These are phyloP conservation scores for Chrysomela aeneicollis DNA, from an alignment of 2,888 invertebrate species.

Conservation along the genomic window DNA sequence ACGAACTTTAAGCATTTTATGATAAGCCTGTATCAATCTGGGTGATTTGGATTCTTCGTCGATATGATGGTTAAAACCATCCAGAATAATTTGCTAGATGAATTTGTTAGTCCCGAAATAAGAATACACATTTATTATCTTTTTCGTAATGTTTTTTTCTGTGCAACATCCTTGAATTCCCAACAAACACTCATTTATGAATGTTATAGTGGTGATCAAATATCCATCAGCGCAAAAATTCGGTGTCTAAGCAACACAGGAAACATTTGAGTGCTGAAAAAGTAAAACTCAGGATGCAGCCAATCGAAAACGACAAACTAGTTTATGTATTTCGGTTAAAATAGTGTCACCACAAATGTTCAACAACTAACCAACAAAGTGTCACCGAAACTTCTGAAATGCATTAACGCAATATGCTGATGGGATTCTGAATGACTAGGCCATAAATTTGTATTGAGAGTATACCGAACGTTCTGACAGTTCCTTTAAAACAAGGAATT, in stretches of 20 bases:
- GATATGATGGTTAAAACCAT: no score
- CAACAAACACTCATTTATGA: no score
- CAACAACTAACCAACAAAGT: slow-evolving; percentile 13
- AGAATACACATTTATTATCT: no score
- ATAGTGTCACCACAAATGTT: slow-evolving; percentile 21
- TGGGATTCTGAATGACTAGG: neutral
- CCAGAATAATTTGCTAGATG: no score
- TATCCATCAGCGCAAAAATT: neutral
- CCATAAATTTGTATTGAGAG: neutral
- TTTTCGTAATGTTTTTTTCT: no score
- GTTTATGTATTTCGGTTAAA: slow-evolving; percentile 29
- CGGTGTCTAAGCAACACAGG: slow-evolving; percentile 34
- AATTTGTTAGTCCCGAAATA: no score
- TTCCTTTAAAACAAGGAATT: neutral
- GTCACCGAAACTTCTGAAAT: neutral
- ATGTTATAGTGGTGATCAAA: no score
- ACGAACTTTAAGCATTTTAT: no score
- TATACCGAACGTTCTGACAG: neutral
- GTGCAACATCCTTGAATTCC: no score
- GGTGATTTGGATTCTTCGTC: no score
- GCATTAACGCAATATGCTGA: neutral
- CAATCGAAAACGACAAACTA: slow-evolving; percentile 46
- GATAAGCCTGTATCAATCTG: no score
- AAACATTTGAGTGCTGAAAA: slow-evolving; percentile 36
- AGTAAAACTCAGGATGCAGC: slow-evolving; percentile 41